Conservation (phyloP, 2,888 invertebrate species). For the Celastrina argiolus region DNA sequence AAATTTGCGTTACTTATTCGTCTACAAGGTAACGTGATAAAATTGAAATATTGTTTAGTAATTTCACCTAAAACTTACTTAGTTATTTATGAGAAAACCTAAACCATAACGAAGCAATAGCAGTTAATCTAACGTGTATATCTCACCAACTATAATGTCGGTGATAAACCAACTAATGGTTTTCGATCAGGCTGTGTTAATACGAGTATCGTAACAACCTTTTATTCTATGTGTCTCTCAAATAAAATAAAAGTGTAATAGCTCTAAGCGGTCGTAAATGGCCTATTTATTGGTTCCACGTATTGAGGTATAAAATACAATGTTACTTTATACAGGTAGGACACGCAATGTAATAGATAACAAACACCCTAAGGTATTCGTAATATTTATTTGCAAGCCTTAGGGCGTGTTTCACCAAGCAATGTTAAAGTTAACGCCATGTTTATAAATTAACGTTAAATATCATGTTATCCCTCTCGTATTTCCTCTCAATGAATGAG, state of each 20-base stretch:
- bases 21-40: too few species aligned
- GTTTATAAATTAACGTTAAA: too few species aligned
- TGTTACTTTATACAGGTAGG: neutral
- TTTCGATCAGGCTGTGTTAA: neutral
- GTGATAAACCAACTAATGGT: neutral
- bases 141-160: too few species aligned
- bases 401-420: too few species aligned
- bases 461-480: too few species aligned
- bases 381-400: neutral
- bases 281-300: neutral
- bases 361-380: neutral
- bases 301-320: neutral
- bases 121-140: neutral
- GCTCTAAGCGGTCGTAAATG: neutral
- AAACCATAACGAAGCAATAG: neutral
- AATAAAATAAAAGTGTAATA: slow-evolving; percentile 7
- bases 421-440: too few species aligned
- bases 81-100: too few species aligned
- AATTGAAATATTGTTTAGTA: too few species aligned
- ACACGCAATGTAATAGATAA: neutral
- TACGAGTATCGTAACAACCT: neutral
- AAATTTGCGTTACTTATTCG: too few species aligned
- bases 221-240: neutral
- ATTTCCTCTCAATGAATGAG: too few species aligned
- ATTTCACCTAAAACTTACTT: too few species aligned